Conservation (phyloP, 2,888 invertebrate genomes). For the Parelbella ahira region DNA sequence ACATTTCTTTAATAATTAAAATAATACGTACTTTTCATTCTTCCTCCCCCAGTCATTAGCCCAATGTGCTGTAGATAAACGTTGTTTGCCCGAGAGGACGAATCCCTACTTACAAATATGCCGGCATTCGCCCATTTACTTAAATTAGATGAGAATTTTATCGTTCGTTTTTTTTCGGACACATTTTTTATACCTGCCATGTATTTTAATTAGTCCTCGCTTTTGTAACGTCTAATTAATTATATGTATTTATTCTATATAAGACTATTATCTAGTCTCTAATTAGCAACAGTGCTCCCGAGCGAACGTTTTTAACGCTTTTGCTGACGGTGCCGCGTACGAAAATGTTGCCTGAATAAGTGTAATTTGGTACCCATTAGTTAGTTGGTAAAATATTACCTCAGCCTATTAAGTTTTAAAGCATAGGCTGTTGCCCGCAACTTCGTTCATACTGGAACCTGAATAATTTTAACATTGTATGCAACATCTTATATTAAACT, state of each 20-base stretch:
- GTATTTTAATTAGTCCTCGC: slow-evolving; percentile 52
- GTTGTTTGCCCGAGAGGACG: slow-evolving; percentile 63
- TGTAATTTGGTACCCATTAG: no score
- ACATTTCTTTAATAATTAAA: slow-evolving; percentile 75
- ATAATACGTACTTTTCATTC: slow-evolving; percentile 73
- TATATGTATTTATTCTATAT: slow-evolving; percentile 24
- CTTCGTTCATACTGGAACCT: no score
- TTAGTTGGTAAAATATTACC: no score
- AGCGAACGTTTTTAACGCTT: background rate
- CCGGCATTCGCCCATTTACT: slow-evolving; percentile 57
- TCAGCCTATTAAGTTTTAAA: no score
- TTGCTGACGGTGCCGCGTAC: background rate
- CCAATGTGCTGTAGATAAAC: slow-evolving; percentile 76
- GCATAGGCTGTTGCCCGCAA: no score
- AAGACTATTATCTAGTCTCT: slow-evolving; percentile 20
- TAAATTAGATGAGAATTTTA: slow-evolving; percentile 56
- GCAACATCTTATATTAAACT: no score
- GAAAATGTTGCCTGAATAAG: no score
- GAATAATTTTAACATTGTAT: no score
- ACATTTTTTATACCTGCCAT: slow-evolving; percentile 40
- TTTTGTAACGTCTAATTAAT: slow-evolving; percentile 48
- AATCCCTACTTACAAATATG: slow-evolving; percentile 66
- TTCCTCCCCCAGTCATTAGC: slow-evolving; percentile 72
- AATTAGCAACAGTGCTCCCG: slow-evolving; percentile 21
- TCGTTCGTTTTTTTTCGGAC: slow-evolving; percentile 46